Base-by-base conservation (phyloP, 2,797 vertebrate genomes). In the Nothura maculosa region DNA sequence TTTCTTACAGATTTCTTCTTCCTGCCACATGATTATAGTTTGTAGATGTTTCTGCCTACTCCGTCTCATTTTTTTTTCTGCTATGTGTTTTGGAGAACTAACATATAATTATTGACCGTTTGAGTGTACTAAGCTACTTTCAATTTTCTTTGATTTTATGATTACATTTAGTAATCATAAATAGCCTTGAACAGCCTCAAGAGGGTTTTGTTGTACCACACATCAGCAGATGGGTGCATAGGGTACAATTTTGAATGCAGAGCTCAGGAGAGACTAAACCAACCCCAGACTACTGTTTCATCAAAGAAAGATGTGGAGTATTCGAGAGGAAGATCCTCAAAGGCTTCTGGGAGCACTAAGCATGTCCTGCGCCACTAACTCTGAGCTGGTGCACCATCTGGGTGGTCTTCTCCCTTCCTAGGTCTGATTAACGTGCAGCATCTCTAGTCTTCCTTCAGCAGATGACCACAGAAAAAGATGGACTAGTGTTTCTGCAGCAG, bases 101-200 rank as follows among this genome's bases (percentile, higher is more conserved):
- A 0, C 24, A 60, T 32, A 17, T 86, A 82, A 74, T 67, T 88
- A n/a, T 48, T 66, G 42, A 55, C 28, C 89, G 62, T 76, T 83
- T 76, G 42, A 93, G 30, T 70, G 7, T 25, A 90, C 62, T 52
- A 42, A 92, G 40, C 20, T 74, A 57, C 0, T 87, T 83, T 87
- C 42, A 0, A 58, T 91, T 84, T 91, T 90, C n/a, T 77, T 82
- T 85, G 21, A 80, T 94, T 89, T 95, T 87, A 13, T 54, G 88
- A 13, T 48, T 80, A 58, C 4, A n/a, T 64, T 93, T 77, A 10
- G 6, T 76, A 79, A 40, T 87, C 47, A 48, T 79, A 73, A 11
- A 13, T 42, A 21, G 22, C 60, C 64, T 45, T 32, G 90, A 93
- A 81, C 43, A 89, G 27, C 64, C 21, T 48, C 47, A 48, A 15